These are phyloP conservation scores for Neomicropteryx cornuta DNA, from an alignment of 1,140 invertebrate species.

Conservation along the genomic window DNA sequence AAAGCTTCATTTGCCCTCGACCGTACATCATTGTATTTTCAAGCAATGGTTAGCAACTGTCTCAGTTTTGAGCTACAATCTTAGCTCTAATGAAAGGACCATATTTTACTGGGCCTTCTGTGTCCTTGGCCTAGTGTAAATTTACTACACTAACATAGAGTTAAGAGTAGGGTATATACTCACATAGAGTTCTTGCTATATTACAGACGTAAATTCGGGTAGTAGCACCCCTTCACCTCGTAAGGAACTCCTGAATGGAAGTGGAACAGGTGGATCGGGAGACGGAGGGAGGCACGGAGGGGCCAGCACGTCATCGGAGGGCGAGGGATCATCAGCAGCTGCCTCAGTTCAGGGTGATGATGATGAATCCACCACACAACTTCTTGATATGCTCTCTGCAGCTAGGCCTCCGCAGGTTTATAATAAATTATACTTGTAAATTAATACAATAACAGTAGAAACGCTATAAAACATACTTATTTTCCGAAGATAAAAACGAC, in stretches of 20 bases:
- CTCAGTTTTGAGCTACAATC: too few species aligned
- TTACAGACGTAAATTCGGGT: slow-evolving; percentile 32
- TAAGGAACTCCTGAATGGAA: slow-evolving; percentile 42
- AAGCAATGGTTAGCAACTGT: too few species aligned
- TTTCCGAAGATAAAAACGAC: too few species aligned
- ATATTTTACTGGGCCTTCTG: too few species aligned
- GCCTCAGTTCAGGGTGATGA: slow-evolving; percentile 55
- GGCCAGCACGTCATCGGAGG: slow-evolving; percentile 54
- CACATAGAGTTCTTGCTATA: slow-evolving; percentile 3
- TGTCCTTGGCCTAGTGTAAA: neutral
- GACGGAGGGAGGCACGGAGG: slow-evolving; percentile 41
- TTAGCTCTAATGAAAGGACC: too few species aligned
- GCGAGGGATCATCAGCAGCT: slow-evolving; percentile 53
- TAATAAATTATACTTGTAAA: slow-evolving; percentile 6
- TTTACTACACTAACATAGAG: neutral
- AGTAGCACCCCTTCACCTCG: slow-evolving; percentile 43
- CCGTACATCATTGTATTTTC: too few species aligned
- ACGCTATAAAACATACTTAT: too few species aligned
- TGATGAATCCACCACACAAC: slow-evolving; percentile 48
- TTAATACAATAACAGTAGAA: too few species aligned
- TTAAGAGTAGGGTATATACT: neutral
- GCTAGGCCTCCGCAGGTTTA: slow-evolving; percentile 60
- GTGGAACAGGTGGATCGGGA: slow-evolving; percentile 29
- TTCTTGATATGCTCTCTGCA: slow-evolving; percentile 58
- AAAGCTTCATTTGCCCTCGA: too few species aligned